phyloP scores from a whole-genome alignment of 2,797 vertebrate species.

The Scyliorhinus canicula region DNA sequence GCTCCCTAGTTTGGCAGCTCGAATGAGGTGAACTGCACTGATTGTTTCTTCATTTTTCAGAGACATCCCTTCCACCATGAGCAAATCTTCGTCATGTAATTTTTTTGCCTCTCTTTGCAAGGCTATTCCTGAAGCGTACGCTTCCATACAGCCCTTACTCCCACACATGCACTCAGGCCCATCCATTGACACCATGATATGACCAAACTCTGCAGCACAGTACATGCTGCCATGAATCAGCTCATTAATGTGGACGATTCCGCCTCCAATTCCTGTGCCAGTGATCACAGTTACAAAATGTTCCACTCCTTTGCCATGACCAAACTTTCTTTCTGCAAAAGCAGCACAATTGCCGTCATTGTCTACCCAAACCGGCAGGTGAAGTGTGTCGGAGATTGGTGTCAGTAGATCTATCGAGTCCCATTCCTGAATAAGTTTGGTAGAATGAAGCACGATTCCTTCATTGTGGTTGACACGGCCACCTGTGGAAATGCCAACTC shows the following conservation, averaged over 20 bases:
- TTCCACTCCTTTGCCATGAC: slow-evolving; percentile 84
- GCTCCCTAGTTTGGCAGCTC: slow-evolving; percentile 80
- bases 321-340: slow-evolving; percentile 90
- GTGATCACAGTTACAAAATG: slow-evolving; percentile 90
- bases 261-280: slow-evolving; percentile 96
- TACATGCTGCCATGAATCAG: slow-evolving; percentile 87
- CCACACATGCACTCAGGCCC: slow-evolving; percentile 90
- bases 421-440: slow-evolving; percentile 93
- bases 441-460: slow-evolving; percentile 85
- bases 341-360: slow-evolving; percentile 96
- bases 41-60: slow-evolving; percentile 72
- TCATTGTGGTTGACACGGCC: slow-evolving; percentile 89
- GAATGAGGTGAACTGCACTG: slow-evolving; percentile 79
- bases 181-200: slow-evolving; percentile 88
- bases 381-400: slow-evolving; percentile 78
- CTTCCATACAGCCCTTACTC: slow-evolving; percentile 84
- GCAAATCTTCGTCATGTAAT: slow-evolving; percentile 79
- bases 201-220: slow-evolving; percentile 93
- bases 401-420: slow-evolving; percentile 82
- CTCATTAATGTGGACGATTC: slow-evolving; percentile 84
- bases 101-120: slow-evolving; percentile 90
- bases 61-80: slow-evolving; percentile 79
- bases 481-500: slow-evolving; percentile 91
- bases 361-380: slow-evolving; percentile 93
- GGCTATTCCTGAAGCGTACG: slow-evolving; percentile 84